Conservation (phyloP, 2,888 invertebrate species). For the Coleophora flavipennella region DNA sequence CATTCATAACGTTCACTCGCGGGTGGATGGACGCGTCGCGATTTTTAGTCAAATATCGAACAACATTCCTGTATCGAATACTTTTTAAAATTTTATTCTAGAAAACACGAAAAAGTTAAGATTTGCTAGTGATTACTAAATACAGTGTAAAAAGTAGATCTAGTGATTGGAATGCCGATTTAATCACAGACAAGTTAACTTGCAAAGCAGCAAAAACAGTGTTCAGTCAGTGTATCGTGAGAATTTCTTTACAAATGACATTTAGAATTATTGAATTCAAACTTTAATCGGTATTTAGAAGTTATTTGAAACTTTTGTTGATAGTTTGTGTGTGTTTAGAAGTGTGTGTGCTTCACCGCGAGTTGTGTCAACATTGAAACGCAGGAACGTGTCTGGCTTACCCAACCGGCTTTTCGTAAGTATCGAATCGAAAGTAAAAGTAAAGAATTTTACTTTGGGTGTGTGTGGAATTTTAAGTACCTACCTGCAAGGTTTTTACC, state of each 20-base stretch:
- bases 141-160: too few species aligned
- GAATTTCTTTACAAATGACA: slow-evolving; percentile 25
- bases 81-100: too few species aligned
- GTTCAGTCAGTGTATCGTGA: slow-evolving; percentile 20
- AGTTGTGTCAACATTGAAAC: neutral
- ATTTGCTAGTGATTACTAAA: too few species aligned
- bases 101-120: too few species aligned
- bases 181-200: slow-evolving; percentile 1
- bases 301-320: neutral
- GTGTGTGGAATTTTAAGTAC: too few species aligned
- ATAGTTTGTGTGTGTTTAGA: neutral
- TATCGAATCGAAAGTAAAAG: slow-evolving; percentile 46
- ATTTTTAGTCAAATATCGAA: too few species aligned
- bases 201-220: slow-evolving; percentile 16
- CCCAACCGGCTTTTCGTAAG: slow-evolving; percentile 25
- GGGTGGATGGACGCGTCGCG: too few species aligned
- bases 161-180: neutral
- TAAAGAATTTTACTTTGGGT: slow-evolving; percentile 9
- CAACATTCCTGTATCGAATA: too few species aligned
- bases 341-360: neutral
- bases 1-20: too few species aligned
- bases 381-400: neutral
- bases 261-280: slow-evolving; percentile 19
- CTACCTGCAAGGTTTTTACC: too few species aligned
- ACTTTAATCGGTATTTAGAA: slow-evolving; percentile 23